phyloP scores from a whole-genome alignment of 2,888 invertebrate genomes.

The Sylvicola fuscatus region DNA sequence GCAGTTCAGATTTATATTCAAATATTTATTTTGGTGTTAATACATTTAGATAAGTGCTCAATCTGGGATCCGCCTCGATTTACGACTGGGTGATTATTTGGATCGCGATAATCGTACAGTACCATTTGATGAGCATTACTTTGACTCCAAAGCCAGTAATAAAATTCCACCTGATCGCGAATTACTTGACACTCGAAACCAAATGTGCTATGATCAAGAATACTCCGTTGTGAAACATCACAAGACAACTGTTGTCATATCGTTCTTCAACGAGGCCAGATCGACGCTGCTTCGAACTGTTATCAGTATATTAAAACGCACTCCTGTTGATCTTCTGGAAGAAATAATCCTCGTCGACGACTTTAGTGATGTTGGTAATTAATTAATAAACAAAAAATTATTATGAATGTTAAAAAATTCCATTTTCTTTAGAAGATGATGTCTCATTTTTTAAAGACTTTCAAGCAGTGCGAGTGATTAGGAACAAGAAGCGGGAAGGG shows the following conservation, averaged over 20 bases:
- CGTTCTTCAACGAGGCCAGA: constrained; percentile 18
- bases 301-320: constrained; percentile 12
- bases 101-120: no score
- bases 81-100: no score
- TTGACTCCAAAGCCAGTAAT: constrained; percentile 12
- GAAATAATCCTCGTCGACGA: constrained; percentile 21
- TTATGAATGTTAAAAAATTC: not conserved
- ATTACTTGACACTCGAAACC: constrained; percentile 16
- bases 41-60: no score
- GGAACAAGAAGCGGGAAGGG: constrained; percentile 17
- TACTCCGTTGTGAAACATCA: no score
- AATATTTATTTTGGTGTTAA: no score
- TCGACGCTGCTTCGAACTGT: constrained; percentile 17
- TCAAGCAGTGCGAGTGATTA: constrained; percentile 9
- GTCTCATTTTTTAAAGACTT: no score
- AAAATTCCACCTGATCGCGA: constrained; percentile 12
- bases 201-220: constrained; percentile 10
- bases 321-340: constrained; percentile 13
- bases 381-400: not conserved
- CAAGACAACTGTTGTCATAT: constrained; percentile 8
- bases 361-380: constrained; percentile 16
- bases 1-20: no score
- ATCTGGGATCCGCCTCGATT: no score
- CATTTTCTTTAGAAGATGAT: no score
- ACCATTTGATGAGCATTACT: constrained; percentile 7